These are phyloP conservation scores for Rhingia rostrata DNA, from an alignment of 2,888 invertebrate genomes.

Conservation along the genomic window DNA sequence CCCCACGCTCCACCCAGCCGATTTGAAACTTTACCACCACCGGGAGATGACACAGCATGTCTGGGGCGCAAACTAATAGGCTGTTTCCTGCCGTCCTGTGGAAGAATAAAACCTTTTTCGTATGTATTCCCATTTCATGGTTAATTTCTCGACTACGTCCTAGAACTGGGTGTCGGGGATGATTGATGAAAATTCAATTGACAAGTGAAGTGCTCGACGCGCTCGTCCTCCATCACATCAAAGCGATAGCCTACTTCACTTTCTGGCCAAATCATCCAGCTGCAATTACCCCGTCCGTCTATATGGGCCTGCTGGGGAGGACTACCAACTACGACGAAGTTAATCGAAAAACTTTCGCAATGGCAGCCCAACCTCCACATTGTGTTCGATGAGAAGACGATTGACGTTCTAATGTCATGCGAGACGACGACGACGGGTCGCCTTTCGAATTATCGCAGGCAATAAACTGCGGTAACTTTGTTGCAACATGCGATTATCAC, in stretches of 20 bases:
- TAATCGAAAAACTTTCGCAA: conserved; percentile 69
- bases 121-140: conserved; percentile 64
- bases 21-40: conserved; percentile 16
- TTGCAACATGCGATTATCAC: conserved; percentile 57
- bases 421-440: conserved; percentile 15
- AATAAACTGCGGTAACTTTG: conserved; percentile 2
- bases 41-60: conserved; percentile 58
- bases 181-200: conserved; percentile 71
- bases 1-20: conserved; percentile 9
- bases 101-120: conserved; percentile 35
- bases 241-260: conserved; percentile 45
- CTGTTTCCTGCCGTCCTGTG: conserved; percentile 23
- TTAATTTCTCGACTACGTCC: conserved; percentile 58
- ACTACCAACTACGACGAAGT: conserved; percentile 11
- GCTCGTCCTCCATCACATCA: neutral
- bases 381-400: conserved; percentile 10
- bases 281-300: conserved; percentile 60
- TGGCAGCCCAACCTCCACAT: conserved; percentile 3
- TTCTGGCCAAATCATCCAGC: conserved; percentile 65
- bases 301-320: neutral
- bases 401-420: conserved; percentile 60
- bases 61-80: conserved; percentile 57
- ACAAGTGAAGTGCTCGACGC: conserved; percentile 65
- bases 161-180: conserved; percentile 32
- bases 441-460: conserved; percentile 1